Conservation (phyloP, 2,888 invertebrate genomes). For the Calliphora vomitoria region DNA sequence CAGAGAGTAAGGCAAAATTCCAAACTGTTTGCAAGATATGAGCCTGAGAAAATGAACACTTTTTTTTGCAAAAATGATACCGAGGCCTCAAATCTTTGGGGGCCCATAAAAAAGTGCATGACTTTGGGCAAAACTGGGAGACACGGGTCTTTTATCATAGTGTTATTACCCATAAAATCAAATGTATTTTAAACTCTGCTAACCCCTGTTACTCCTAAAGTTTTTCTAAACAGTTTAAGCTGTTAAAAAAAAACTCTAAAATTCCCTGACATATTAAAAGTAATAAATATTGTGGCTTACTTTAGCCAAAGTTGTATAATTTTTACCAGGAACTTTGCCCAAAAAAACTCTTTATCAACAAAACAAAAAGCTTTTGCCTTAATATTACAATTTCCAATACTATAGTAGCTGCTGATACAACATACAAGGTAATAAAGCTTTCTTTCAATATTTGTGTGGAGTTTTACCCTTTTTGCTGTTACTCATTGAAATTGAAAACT, state of each 20-base stretch:
- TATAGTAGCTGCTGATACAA: background rate
- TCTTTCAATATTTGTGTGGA: background rate
- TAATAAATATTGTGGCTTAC: background rate
- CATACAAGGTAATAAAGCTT: slow-evolving; percentile 27
- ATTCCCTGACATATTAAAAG: slow-evolving; percentile 5
- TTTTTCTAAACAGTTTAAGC: background rate
- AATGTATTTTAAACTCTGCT: no score
- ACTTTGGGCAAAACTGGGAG: no score
- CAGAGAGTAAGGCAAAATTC: no score
- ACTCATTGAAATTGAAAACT: background rate
- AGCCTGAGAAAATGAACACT: no score
- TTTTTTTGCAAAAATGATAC: no score
- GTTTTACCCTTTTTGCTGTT: background rate
- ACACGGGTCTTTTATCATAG: no score
- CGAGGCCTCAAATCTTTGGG: no score
- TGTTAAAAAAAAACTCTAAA: background rate
- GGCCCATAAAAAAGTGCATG: no score
- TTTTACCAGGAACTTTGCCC: background rate
- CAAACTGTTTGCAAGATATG: no score
- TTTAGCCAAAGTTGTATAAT: background rate
- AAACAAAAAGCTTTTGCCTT: slow-evolving; percentile 29
- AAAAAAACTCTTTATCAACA: background rate
- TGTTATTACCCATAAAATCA: no score
- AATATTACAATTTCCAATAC: background rate
- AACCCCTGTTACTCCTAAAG: background rate